phyloP scores from a whole-genome alignment of 2,888 invertebrate genomes.

The Nephrotoma guestfalica region DNA sequence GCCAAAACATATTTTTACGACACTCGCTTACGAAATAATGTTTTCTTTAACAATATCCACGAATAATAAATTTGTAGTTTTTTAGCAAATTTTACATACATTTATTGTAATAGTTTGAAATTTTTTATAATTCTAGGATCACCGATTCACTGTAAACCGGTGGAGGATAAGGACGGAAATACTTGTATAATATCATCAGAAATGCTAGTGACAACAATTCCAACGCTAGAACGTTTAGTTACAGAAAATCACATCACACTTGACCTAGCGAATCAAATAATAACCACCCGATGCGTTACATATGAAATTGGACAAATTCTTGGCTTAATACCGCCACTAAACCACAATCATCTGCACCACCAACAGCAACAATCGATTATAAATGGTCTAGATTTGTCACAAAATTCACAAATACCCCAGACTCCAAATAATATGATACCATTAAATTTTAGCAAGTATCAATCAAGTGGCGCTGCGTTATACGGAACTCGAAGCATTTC shows the following conservation, averaged over 20 bases:
- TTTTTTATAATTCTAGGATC: slow-evolving; percentile 34
- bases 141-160: slow-evolving; percentile 40
- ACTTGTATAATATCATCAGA: not conserved
- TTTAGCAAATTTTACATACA: too few relatives aligned
- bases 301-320: slow-evolving; percentile 37
- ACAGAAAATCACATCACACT: slow-evolving; percentile 32
- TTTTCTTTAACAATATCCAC: too few relatives aligned
- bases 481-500: slow-evolving; percentile 15
- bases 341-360: not conserved
- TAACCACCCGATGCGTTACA: slow-evolving; percentile 34
- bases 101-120: not conserved
- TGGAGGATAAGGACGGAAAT: slow-evolving; percentile 13
- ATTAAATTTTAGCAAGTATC: slow-evolving; percentile 14
- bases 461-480: slow-evolving; percentile 3
- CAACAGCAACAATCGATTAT: not conserved
- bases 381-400: slow-evolving; percentile 24
- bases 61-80: too few relatives aligned
- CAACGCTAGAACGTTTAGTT: slow-evolving; percentile 30
- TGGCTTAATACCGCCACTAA: slow-evolving; percentile 20
- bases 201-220: slow-evolving; percentile 20
- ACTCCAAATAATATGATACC: slow-evolving; percentile 27
- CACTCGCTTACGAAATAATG: too few relatives aligned
- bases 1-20: too few relatives aligned
- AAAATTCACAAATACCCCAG: slow-evolving; percentile 31
- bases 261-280: slow-evolving; percentile 32